phyloP scores from a whole-genome alignment of 2,797 vertebrate genomes.

The Poliocrania exsul region DNA sequence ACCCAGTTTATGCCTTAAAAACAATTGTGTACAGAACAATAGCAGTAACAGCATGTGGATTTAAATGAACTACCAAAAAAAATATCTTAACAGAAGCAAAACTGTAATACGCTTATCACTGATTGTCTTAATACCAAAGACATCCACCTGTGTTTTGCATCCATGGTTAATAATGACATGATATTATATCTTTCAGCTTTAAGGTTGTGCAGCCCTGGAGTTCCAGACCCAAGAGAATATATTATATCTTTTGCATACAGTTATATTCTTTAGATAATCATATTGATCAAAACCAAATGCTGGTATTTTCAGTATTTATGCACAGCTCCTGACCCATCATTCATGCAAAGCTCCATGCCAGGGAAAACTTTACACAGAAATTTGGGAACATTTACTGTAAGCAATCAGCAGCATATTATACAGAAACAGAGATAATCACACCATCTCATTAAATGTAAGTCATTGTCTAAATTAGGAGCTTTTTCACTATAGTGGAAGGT shows the following conservation, averaged over 20 bases:
- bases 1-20: neutral
- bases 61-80: slow-evolving; percentile 17
- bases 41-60: slow-evolving; percentile 42
- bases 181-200: neutral
- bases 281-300: neutral
- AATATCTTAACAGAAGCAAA: slow-evolving; percentile 3
- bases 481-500: neutral
- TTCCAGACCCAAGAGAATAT: slow-evolving; percentile 11
- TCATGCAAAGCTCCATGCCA: neutral
- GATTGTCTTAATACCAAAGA: neutral
- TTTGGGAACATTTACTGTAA: neutral
- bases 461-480: neutral
- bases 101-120: neutral
- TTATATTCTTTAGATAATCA: neutral
- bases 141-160: neutral
- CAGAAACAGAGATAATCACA: neutral
- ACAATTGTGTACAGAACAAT: neutral
- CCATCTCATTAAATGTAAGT: neutral
- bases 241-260: neutral
- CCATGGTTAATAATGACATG: neutral
- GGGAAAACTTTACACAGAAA: neutral
- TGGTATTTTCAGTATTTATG: neutral
- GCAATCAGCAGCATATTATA: slow-evolving; percentile 8
- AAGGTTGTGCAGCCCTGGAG: neutral
- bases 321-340: neutral